Conservation (phyloP, 2,797 vertebrate species). For the Tragopan temminckii region DNA sequence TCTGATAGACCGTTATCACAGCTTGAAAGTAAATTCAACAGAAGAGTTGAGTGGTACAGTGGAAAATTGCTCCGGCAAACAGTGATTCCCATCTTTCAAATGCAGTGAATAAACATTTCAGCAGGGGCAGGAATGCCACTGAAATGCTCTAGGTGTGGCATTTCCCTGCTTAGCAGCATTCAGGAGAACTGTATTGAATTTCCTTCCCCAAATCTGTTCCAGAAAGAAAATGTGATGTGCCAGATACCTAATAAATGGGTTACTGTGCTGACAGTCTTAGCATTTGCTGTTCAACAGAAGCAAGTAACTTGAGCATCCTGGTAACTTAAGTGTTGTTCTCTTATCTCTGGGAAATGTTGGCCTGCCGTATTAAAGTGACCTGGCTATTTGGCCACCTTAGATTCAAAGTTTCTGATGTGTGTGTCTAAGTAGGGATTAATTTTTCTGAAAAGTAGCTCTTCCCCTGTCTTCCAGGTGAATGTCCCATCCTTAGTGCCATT, state of each 20-base stretch:
- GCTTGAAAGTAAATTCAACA: slow-evolving; percentile 10
- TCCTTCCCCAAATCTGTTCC: slow-evolving; percentile 29
- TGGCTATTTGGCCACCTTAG: not conserved
- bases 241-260: slow-evolving; percentile 49
- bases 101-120: slow-evolving; percentile 51
- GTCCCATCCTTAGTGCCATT: not conserved
- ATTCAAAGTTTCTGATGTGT: not conserved
- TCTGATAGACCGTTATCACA: not conserved
- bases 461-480: not conserved
- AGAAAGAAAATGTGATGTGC: slow-evolving; percentile 42
- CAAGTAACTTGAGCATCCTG: not conserved
- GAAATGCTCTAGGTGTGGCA: slow-evolving; percentile 52
- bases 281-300: not conserved
- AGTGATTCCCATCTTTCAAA: slow-evolving; percentile 13
- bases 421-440: not conserved
- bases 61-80: slow-evolving; percentile 41
- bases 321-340: not conserved
- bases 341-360: not conserved
- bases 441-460: not conserved
- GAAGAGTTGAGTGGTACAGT: slow-evolving; percentile 7
- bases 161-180: slow-evolving; percentile 51
- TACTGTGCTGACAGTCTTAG: slow-evolving; percentile 1
- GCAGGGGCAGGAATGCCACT: slow-evolving; percentile 25
- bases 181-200: slow-evolving; percentile 48
- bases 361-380: not conserved